A percentile compares a stretch with the other conserved stretches of the same genome.
phyloP scores from a whole-genome alignment of 2,113 vertebrate species.

The Oncorhynchus nerka region DNA sequence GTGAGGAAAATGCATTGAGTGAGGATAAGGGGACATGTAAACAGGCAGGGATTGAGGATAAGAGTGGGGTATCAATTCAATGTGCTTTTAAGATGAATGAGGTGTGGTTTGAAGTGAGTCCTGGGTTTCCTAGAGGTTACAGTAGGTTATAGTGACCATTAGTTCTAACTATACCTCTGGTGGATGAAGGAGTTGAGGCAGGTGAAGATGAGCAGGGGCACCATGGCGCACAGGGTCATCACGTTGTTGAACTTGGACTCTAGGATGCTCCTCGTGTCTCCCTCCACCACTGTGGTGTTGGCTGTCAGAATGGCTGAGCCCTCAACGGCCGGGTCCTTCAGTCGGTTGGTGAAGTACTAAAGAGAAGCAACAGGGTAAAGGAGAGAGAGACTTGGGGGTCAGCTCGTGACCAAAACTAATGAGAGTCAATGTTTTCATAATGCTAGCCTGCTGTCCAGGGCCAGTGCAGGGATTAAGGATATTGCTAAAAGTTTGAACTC shows the following conservation, averaged over 20 bases:
- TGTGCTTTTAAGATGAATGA: too few relatives aligned
- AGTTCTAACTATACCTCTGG: constrained; percentile 74
- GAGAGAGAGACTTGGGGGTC: too few relatives aligned
- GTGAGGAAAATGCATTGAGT: too few relatives aligned
- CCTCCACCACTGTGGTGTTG: constrained; percentile 4
- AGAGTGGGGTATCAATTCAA: too few relatives aligned
- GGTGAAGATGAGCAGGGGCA: constrained; percentile 91
- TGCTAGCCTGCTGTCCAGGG: not conserved
- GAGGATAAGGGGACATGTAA: too few relatives aligned
- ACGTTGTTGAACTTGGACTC: constrained; percentile 88
- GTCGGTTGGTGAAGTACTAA: constrained; percentile 86
- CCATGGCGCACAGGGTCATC: constrained; percentile 96
- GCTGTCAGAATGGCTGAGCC: not conserved
- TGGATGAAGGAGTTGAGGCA: constrained; percentile 97
- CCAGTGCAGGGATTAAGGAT: too few relatives aligned
- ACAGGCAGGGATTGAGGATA: too few relatives aligned
- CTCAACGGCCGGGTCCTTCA: constrained; percentile 55
- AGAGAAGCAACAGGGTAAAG: constrained; percentile 9
- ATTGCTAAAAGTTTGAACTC: not conserved
- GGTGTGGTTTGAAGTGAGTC: not conserved
- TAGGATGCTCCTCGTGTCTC: constrained; percentile 58
- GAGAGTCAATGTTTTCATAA: too few relatives aligned
- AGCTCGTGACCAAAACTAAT: too few relatives aligned
- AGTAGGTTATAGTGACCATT: too few relatives aligned
- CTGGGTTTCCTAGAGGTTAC: too few relatives aligned